Evolutionary conservation across 2,797 vertebrate genomes (phyloP).

Genomic region (Cephalopachus bancanus): DNA sequence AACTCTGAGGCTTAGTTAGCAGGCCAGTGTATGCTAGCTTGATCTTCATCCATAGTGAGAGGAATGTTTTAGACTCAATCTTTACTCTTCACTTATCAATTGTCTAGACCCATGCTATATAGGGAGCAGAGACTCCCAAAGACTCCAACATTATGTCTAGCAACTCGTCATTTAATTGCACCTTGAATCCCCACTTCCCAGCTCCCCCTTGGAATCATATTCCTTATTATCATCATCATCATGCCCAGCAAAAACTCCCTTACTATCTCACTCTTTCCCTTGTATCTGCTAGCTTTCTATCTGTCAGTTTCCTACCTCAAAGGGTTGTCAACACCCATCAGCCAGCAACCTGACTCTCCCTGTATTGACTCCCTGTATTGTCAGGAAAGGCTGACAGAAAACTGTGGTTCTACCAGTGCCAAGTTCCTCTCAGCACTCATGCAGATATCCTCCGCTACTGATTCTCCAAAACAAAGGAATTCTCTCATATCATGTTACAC

Average conservation of each 20-base stretch:
- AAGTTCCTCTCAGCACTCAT: background rate
- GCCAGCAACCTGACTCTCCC: too few species aligned
- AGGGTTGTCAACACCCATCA: background rate
- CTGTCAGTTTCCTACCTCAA: background rate
- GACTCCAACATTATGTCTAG: background rate
- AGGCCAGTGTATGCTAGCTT: background rate
- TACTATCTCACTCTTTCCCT: background rate
- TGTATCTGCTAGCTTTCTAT: background rate
- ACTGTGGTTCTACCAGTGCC: background rate
- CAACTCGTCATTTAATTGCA: background rate
- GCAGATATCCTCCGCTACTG: too few species aligned
- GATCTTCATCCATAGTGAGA: background rate
- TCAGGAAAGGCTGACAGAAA: background rate
- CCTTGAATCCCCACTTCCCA: background rate
- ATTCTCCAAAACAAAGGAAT: too few species aligned
- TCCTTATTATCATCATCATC: background rate
- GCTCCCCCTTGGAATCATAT: background rate
- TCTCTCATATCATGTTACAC: background rate
- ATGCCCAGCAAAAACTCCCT: background rate
- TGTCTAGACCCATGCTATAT: background rate
- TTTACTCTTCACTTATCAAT: background rate
- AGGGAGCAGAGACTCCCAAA: background rate
- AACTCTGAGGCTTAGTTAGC: background rate
- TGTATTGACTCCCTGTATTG: background rate
- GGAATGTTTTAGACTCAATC: background rate